Evolutionary conservation across 2,888 invertebrate species (phyloP).

Genomic region (Phrixothrix hirtus): DNA sequence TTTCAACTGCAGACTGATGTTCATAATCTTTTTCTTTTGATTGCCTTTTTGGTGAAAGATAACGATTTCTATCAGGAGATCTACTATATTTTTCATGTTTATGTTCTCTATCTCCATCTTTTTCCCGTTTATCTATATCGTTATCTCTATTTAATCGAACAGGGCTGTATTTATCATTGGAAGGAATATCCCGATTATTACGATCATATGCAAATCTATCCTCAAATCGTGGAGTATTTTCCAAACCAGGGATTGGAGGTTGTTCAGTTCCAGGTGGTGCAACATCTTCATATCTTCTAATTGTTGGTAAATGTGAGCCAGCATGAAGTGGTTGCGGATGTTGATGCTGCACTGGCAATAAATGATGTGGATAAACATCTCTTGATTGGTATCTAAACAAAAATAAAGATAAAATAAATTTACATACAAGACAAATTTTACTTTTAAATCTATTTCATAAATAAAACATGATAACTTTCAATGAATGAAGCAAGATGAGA

Average conservation of each 20-base stretch:
- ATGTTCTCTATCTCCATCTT: slow-evolving; percentile 45
- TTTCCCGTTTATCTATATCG: slow-evolving; percentile 35
- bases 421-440: neutral
- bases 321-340: too few species aligned
- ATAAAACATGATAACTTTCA: too few species aligned
- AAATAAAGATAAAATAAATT: slow-evolving; percentile 26
- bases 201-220: slow-evolving; percentile 31
- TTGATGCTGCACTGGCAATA: slow-evolving; percentile 36
- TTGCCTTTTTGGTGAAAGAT: slow-evolving; percentile 26
- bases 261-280: slow-evolving; percentile 67
- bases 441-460: too few species aligned
- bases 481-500: too few species aligned
- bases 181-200: slow-evolving; percentile 19
- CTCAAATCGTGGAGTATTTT: slow-evolving; percentile 60
- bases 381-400: slow-evolving; percentile 48
- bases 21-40: slow-evolving; percentile 37
- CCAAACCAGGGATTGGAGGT: slow-evolving; percentile 66
- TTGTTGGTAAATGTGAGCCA: slow-evolving; percentile 40
- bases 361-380: slow-evolving; percentile 32
- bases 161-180: slow-evolving; percentile 25
- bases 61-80: slow-evolving; percentile 26
- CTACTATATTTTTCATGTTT: slow-evolving; percentile 43
- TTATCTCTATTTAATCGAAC: slow-evolving; percentile 35
- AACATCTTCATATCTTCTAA: slow-evolving; percentile 59
- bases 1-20: slow-evolving; percentile 40